phyloP scores from a whole-genome alignment of 1,140 invertebrate species.

The Rhopalosiphum maidis region DNA sequence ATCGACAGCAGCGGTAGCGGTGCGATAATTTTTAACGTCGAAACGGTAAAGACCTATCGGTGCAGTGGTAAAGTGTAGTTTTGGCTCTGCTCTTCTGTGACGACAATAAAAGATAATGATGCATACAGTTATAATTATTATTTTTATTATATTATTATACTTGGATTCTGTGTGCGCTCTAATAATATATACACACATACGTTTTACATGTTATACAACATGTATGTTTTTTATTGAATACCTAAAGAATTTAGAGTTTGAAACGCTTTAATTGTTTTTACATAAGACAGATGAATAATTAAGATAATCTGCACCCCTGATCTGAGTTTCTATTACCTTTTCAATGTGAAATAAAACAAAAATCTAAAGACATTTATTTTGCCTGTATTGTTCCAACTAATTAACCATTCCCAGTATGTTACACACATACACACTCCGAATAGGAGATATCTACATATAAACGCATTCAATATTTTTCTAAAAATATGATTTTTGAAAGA shows the following conservation, averaged over 20 bases:
- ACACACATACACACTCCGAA: no score
- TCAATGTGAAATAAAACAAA: not conserved
- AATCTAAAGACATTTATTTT: not conserved
- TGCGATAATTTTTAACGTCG: conserved; percentile 19
- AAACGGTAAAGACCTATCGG: conserved; percentile 1
- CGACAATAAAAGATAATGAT: not conserved
- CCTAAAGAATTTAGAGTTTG: not conserved
- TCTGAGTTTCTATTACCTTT: no score
- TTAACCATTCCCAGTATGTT: not conserved
- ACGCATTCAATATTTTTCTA: not conserved
- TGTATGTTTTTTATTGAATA: not conserved
- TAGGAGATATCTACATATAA: not conserved
- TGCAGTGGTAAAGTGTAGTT: not conserved
- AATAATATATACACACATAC: not conserved
- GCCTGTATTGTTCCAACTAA: not conserved
- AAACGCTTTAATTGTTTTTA: not conserved
- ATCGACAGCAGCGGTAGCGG: not conserved
- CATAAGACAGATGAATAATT: not conserved
- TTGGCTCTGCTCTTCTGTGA: not conserved
- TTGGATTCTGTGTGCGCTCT: not conserved
- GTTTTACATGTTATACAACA: not conserved
- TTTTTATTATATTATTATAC: not conserved
- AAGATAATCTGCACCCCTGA: not conserved
- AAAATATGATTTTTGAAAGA: not conserved
- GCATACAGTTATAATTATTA: not conserved